phyloP scores from a whole-genome alignment of 2,888 invertebrate genomes.

The Caenorhabditis sp. region DNA sequence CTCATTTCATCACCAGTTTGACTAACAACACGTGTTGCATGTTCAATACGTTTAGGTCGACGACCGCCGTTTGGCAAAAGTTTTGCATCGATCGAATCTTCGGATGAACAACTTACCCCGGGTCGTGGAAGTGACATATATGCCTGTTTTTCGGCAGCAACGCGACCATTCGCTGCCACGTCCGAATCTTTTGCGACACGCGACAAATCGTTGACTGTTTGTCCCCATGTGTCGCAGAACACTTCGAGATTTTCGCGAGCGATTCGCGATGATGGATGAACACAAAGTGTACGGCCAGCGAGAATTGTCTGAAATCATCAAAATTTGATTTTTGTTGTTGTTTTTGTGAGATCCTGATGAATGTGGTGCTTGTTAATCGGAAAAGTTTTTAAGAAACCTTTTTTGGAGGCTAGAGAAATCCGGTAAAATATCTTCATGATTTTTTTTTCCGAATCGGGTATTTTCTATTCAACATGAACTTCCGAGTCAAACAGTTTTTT shows the following conservation, averaged over 20 bases:
- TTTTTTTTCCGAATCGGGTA: no score
- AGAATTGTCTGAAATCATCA: constrained; percentile 78
- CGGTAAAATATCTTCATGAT: no score
- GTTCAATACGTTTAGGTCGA: constrained; percentile 22
- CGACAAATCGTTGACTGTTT: constrained; percentile 77
- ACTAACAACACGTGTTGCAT: constrained; percentile 27
- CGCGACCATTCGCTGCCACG: constrained; percentile 67
- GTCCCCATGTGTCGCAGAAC: constrained; percentile 75
- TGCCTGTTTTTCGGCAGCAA: constrained; percentile 78
- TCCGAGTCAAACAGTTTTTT: no score
- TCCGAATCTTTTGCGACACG: constrained; percentile 73
- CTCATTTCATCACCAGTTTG: constrained; percentile 40
- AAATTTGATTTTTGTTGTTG: no score
- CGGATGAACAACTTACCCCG: constrained; percentile 77
- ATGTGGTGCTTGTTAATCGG: no score
- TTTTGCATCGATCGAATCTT: constrained; percentile 11
- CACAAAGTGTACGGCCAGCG: constrained; percentile 88
- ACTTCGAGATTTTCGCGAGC: constrained; percentile 93
- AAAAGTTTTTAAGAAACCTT: no score
- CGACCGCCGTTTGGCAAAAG: constrained; percentile 33
- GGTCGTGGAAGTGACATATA: constrained; percentile 94
- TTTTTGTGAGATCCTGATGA: no score
- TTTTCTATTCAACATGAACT: no score
- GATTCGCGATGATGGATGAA: constrained; percentile 90
- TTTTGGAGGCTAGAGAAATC: no score